Evolutionary conservation across 1,140 invertebrate species (phyloP).

Genomic region (Akabosia matsudoensis): DNA sequence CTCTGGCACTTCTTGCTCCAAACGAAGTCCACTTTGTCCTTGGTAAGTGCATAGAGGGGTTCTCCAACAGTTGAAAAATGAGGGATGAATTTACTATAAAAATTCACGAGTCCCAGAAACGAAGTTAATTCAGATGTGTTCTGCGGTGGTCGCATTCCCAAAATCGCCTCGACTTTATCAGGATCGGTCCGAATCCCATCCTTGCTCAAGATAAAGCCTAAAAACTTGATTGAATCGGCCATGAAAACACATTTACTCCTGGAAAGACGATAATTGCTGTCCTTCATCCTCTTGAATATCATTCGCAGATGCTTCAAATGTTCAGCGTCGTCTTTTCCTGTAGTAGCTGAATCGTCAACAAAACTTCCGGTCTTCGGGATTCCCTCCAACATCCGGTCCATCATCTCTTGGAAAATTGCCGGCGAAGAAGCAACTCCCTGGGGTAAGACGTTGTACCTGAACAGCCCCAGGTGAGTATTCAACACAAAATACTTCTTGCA

Average conservation of each 20-base stretch:
- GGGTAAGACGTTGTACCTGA: slow-evolving; percentile 36
- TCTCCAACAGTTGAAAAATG: slow-evolving; percentile 45
- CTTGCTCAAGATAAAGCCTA: slow-evolving; percentile 51
- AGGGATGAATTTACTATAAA: slow-evolving; percentile 50
- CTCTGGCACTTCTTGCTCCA: slow-evolving; percentile 45
- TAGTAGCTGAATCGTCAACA: slow-evolving; percentile 51
- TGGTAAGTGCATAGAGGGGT: slow-evolving; percentile 47
- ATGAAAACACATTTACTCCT: not conserved
- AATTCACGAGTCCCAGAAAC: slow-evolving; percentile 49
- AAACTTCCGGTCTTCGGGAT: slow-evolving; percentile 40
- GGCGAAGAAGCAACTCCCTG: slow-evolving; percentile 30
- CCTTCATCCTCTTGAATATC: slow-evolving; percentile 41
- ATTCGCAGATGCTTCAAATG: slow-evolving; percentile 43
- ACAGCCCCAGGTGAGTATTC: slow-evolving; percentile 49
- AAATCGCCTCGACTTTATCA: slow-evolving; percentile 49
- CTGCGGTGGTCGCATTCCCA: slow-evolving; percentile 41
- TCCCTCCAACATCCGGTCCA: slow-evolving; percentile 50
- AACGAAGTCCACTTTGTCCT: slow-evolving; percentile 43
- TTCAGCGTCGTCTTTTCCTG: slow-evolving; percentile 43
- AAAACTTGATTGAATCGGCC: slow-evolving; percentile 48
- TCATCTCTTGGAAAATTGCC: slow-evolving; percentile 53
- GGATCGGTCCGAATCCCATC: slow-evolving; percentile 51
- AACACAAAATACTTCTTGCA: slow-evolving; percentile 42
- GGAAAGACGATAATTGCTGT: slow-evolving; percentile 40
- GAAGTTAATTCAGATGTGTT: slow-evolving; percentile 44